Evolutionary conservation across 2,888 invertebrate species (phyloP).

Genomic region (Kryphioiulus occultus): DNA sequence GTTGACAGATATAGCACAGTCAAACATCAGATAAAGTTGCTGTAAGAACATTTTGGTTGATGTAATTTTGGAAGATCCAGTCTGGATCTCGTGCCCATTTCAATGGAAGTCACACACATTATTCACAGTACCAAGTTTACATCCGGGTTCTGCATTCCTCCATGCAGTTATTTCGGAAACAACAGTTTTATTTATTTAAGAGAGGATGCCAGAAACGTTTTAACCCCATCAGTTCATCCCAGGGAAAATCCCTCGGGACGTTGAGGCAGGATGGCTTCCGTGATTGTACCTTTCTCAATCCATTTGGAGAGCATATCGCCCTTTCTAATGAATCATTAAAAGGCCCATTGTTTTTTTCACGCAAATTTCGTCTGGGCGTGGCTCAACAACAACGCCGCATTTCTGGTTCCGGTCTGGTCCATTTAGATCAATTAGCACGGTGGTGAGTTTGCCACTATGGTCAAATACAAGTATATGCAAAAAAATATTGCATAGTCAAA

Average conservation of each 20-base stretch:
- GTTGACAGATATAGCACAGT: too few species aligned
- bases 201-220: neutral
- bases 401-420: constrained; percentile 4
- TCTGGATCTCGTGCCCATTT: neutral
- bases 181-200: constrained; percentile 10
- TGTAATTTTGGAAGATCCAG: too few species aligned
- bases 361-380: constrained; percentile 32
- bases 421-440: constrained; percentile 27
- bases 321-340: constrained; percentile 25
- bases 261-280: neutral
- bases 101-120: neutral
- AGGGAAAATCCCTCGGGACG: neutral
- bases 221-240: neutral
- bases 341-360: neutral
- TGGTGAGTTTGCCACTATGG: neutral
- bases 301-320: constrained; percentile 32
- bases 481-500: too few species aligned
- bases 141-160: neutral
- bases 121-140: neutral
- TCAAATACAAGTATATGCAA: neutral
- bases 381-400: neutral
- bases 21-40: too few species aligned
- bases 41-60: too few species aligned
- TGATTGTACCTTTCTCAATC: constrained; percentile 21
- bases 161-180: neutral